phyloP scores from a whole-genome alignment of 2,113 vertebrate species.

The Aythya baeri region DNA sequence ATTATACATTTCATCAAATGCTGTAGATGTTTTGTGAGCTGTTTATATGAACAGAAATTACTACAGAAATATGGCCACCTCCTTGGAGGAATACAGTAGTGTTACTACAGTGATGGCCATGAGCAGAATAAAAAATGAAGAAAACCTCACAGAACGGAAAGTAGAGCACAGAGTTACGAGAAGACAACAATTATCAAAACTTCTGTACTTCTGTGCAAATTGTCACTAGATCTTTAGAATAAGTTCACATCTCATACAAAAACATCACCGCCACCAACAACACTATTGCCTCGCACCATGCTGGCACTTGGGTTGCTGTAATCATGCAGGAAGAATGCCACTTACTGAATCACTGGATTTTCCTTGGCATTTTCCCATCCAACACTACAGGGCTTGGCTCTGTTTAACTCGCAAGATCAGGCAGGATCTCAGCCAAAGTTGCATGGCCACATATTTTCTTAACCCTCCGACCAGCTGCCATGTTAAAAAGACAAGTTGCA shows the following conservation, averaged over 20 bases:
- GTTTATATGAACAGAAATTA: background rate
- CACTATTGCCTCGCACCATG: background rate
- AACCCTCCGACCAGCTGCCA: slow-evolving; percentile 35
- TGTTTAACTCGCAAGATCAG: slow-evolving; percentile 40
- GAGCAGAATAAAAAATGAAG: background rate
- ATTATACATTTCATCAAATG: background rate
- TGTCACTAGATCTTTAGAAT: background rate
- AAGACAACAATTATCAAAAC: background rate
- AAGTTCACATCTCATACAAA: background rate
- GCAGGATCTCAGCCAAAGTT: slow-evolving; percentile 58
- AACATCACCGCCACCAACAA: slow-evolving; percentile 24
- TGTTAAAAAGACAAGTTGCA: slow-evolving; percentile 37
- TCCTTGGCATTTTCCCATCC: slow-evolving; percentile 56
- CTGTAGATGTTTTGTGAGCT: background rate
- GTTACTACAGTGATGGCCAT: background rate
- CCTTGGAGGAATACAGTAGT: background rate
- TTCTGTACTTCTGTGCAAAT: background rate
- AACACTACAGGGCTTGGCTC: slow-evolving; percentile 61
- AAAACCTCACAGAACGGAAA: background rate
- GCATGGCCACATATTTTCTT: slow-evolving; percentile 60
- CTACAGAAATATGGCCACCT: background rate
- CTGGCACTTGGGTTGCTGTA: slow-evolving; percentile 33
- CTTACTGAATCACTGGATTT: slow-evolving; percentile 57
- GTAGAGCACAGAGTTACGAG: background rate
- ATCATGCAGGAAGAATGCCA: slow-evolving; percentile 38